Percentiles rank a stretch among this genome's conserved stretches.
These are phyloP conservation scores for Grallaria varia DNA, from an alignment of 2,113 vertebrate species.

Conservation along the genomic window DNA sequence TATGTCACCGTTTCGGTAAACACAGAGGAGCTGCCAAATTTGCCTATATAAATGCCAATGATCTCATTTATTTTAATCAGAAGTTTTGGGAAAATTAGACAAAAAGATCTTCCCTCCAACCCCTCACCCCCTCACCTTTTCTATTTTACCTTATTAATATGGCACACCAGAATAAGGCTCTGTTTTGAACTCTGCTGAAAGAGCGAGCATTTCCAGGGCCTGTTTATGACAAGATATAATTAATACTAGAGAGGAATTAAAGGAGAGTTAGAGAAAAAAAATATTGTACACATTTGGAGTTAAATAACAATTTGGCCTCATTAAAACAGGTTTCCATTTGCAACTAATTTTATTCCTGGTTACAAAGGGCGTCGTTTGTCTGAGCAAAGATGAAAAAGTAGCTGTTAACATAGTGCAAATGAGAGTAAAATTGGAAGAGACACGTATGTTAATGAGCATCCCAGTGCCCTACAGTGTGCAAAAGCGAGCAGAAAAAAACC, in stretches of 20 bases:
- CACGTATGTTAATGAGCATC: slow-evolving; percentile 61
- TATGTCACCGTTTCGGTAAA: slow-evolving; percentile 49
- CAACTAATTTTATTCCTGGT: slow-evolving; percentile 40
- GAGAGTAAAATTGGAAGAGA: slow-evolving; percentile 61
- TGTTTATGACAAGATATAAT: slow-evolving; percentile 52
- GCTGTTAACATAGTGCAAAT: slow-evolving; percentile 61
- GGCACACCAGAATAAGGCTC: not conserved
- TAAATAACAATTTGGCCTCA: slow-evolving; percentile 67
- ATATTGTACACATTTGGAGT: slow-evolving; percentile 40
- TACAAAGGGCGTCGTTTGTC: slow-evolving; percentile 45
- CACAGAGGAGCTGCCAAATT: slow-evolving; percentile 23
- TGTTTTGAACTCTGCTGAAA: slow-evolving; percentile 4
- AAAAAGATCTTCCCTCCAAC: not conserved
- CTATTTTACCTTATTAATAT: not conserved
- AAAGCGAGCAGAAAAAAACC: not conserved
- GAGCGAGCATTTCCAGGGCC: not conserved
- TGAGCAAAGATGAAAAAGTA: slow-evolving; percentile 65
- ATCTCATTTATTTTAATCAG: slow-evolving; percentile 33
- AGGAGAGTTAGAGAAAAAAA: slow-evolving; percentile 27
- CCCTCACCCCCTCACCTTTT: fast-evolving
- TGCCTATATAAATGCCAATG: slow-evolving; percentile 16
- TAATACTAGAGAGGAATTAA: slow-evolving; percentile 50
- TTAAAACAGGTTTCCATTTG: slow-evolving; percentile 56
- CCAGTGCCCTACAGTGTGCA: not conserved
- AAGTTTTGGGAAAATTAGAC: slow-evolving; percentile 18